Percentiles rank a stretch among this genome's conserved stretches.
phyloP scores from a whole-genome alignment of 2,888 invertebrate species.

The Limnephilus auricula region DNA sequence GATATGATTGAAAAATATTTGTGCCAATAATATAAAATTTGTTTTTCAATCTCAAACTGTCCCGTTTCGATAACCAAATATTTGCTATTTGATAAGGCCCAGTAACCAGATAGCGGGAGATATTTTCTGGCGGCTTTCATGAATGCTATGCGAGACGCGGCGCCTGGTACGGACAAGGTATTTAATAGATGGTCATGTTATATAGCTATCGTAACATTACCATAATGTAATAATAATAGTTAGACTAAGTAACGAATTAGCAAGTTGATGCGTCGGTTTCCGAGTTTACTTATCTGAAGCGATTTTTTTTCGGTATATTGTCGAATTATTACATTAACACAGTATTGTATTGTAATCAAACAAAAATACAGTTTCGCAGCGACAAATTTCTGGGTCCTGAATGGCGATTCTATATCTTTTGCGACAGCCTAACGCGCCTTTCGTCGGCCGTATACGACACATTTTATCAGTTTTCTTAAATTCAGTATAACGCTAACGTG shows the following conservation, averaged over 20 bases:
- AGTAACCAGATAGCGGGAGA: not conserved
- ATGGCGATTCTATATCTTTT: no score
- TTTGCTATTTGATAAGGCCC: constrained; percentile 20
- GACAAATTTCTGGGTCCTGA: no score
- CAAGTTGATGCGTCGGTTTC: not conserved
- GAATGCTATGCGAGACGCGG: not conserved
- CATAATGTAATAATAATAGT: not conserved
- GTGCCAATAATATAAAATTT: not conserved
- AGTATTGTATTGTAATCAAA: no score
- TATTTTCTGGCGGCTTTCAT: constrained; percentile 2
- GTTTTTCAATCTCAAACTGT: not conserved
- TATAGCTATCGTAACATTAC: not conserved
- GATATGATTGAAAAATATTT: no score
- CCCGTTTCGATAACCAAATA: not conserved
- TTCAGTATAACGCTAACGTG: no score
- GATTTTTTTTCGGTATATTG: not conserved
- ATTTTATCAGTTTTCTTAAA: no score
- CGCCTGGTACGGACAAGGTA: constrained; percentile 2
- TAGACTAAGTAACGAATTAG: not conserved
- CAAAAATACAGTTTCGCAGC: no score
- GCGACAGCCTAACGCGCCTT: no score
- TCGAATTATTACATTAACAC: not conserved
- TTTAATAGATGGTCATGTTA: not conserved
- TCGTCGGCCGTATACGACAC: no score
- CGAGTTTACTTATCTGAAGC: not conserved